These are phyloP conservation scores for Echinops telfairi DNA, from an alignment of 2,113 vertebrate genomes.

Conservation along the genomic window DNA sequence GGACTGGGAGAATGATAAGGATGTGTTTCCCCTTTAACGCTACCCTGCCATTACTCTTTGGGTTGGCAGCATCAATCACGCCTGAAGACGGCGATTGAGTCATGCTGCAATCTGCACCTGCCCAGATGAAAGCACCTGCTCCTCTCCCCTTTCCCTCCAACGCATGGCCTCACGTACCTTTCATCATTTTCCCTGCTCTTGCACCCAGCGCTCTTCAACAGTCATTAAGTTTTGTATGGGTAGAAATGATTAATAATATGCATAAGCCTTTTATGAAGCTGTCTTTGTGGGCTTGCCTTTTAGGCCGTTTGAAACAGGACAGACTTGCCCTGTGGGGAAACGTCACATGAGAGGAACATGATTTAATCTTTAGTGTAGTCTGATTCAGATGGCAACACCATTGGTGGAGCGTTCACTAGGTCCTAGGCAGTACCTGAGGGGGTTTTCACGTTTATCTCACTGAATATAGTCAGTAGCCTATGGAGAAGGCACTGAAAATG, in stretches of 20 bases:
- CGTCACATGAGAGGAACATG: not conserved
- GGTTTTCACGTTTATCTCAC: not conserved
- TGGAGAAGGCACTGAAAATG: not conserved
- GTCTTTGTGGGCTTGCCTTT: not conserved
- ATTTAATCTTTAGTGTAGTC: not conserved
- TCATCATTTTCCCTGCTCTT: constrained; percentile 29
- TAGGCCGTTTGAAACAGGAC: not conserved
- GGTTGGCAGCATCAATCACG: constrained; percentile 37
- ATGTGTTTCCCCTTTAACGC: constrained; percentile 18
- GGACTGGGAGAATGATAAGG: constrained; percentile 26
- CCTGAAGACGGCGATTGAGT: constrained; percentile 57
- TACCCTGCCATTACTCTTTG: constrained; percentile 38
- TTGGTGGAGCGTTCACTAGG: not conserved
- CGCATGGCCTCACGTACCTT: constrained; percentile 35
- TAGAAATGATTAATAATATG: constrained; percentile 26
- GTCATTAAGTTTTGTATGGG: constrained; percentile 50
- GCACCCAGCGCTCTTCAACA: constrained; percentile 29
- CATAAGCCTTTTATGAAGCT: constrained; percentile 10
- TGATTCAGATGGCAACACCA: not conserved
- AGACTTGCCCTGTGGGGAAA: not conserved
- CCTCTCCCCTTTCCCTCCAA: constrained; percentile 50
- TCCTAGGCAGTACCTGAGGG: not conserved
- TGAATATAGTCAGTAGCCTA: constrained; percentile 14
- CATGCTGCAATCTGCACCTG: constrained; percentile 6
- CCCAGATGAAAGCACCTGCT: constrained; percentile 51